phyloP scores from a whole-genome alignment of 2,797 vertebrate species.

The Poeciliopsis paucimaculata region DNA sequence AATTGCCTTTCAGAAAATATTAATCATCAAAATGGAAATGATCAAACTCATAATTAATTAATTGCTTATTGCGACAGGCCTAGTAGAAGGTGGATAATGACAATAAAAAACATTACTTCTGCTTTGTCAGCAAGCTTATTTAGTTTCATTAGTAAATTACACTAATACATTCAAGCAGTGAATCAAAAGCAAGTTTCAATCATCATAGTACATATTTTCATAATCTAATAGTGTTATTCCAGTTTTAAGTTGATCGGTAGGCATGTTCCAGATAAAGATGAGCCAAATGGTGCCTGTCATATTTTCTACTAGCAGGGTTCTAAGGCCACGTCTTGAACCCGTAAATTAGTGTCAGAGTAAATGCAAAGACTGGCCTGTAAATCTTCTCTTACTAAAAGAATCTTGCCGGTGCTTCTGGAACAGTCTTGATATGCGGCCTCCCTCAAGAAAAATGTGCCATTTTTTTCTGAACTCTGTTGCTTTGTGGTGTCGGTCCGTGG shows the following conservation, averaged over 20 bases:
- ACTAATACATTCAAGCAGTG: neutral
- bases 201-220: neutral
- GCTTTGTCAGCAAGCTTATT: neutral
- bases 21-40: too few relatives aligned
- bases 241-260: slow-evolving; percentile 1
- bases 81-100: neutral
- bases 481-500: slow-evolving; percentile 79
- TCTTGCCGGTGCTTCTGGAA: slow-evolving; percentile 77
- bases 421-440: slow-evolving; percentile 79
- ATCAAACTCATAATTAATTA: too few relatives aligned
- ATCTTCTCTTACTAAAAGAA: slow-evolving; percentile 75
- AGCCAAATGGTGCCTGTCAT: slow-evolving; percentile 2
- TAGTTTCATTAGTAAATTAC: neutral
- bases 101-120: neutral
- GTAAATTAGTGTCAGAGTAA: slow-evolving; percentile 53
- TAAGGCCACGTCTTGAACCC: slow-evolving; percentile 9
- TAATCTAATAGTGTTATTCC: neutral
- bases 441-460: slow-evolving; percentile 78
- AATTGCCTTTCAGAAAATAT: too few relatives aligned
- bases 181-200: neutral
- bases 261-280: slow-evolving; percentile 21
- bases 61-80: neutral
- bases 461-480: slow-evolving; percentile 77
- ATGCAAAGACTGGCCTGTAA: slow-evolving; percentile 51
- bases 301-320: neutral